Evolutionary conservation across 2,888 invertebrate species (phyloP), one percentile per base, ranked within the genome.

Genomic region (Phlogophora meticulosa): DNA sequence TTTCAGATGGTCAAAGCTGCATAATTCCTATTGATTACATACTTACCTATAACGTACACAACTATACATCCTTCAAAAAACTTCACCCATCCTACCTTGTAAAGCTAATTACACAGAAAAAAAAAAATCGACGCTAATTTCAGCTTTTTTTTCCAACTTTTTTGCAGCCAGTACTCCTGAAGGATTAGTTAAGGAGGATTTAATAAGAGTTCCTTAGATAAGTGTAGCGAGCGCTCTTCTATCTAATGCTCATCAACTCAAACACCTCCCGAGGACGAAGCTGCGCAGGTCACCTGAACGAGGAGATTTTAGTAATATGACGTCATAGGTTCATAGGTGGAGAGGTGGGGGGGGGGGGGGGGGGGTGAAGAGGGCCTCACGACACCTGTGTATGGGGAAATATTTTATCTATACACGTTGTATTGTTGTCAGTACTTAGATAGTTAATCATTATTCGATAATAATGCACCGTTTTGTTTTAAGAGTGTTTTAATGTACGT

Each of bases 141-240:
- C 10, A 34, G 17, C 7, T 63, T 68, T 11, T 2, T 9, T 9
- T 15, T 0, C 7, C 3, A 0, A 28, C 34, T 84, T 82, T 81
- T 86, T 24, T 94, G 91, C 90, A 57, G 73, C 72, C 92, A 60
- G 76, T 94, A 92, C 90, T 64, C 66, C 86, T 88, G 88, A 91
- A 90, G 93, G 94, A 94, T 94, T 94, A 94, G 94, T 93, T 92
- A 91, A 93, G 91, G 90, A 93, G 93, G 94, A 93, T 94, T 94
- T 94, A 94, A 94, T 94, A 94, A 93, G 94, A 94, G 93, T 92
- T 93, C 87, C 91, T 92, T 88, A 93, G 93, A 91, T 93, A 93
- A 93, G 93, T 92, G 92, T 91, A 89, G 90, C 90, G 87, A 89
- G 88, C 88, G 88, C 87, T 82, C 86, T 88, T 80, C 86, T 89